A percentile compares a stretch with the other conserved stretches of the same genome.
Conservation (phyloP, 2,113 vertebrate species). For the Chrysochloris asiatica region DNA sequence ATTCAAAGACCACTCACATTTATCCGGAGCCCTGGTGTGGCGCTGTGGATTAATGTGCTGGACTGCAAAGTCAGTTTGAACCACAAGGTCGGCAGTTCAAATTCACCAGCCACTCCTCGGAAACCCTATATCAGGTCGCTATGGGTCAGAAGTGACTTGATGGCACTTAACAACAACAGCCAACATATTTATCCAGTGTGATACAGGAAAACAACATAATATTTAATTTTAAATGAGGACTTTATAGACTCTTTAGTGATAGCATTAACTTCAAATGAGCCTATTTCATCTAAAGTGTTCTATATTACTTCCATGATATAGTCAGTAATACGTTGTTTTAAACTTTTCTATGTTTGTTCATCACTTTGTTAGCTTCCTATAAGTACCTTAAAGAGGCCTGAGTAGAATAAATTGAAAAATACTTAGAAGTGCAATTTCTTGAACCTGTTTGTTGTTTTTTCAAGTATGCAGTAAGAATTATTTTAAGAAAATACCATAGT, state of each 20-base stretch:
- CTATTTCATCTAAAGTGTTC: conserved; percentile 16
- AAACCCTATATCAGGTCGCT: no score
- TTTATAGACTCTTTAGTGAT: conserved; percentile 38
- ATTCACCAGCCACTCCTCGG: no score
- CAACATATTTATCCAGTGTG: conserved; percentile 3
- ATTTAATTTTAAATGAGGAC: conserved; percentile 47
- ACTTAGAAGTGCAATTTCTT: not conserved
- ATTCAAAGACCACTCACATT: no score
- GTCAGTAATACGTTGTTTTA: conserved; percentile 31
- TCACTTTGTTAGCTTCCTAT: not conserved
- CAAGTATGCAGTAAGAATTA: conserved; percentile 13
- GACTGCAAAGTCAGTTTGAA: no score
- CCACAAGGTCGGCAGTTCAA: no score
- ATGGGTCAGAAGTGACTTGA: no score
- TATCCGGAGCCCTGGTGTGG: no score
- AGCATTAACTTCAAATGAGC: conserved; percentile 45
- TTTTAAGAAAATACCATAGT: conserved; percentile 48
- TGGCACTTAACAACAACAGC: no score
- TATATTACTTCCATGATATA: not conserved
- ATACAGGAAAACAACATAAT: conserved; percentile 23
- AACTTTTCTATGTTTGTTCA: conserved; percentile 10
- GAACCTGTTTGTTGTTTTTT: not conserved
- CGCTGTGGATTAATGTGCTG: no score
- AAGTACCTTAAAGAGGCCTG: conserved; percentile 6
- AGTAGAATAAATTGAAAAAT: conserved; percentile 40